Percentiles rank a stretch among this genome's conserved stretches.
These are phyloP conservation scores for Odocoileus virginianus DNA, from an alignment of 2,113 vertebrate genomes.

Conservation along the genomic window DNA sequence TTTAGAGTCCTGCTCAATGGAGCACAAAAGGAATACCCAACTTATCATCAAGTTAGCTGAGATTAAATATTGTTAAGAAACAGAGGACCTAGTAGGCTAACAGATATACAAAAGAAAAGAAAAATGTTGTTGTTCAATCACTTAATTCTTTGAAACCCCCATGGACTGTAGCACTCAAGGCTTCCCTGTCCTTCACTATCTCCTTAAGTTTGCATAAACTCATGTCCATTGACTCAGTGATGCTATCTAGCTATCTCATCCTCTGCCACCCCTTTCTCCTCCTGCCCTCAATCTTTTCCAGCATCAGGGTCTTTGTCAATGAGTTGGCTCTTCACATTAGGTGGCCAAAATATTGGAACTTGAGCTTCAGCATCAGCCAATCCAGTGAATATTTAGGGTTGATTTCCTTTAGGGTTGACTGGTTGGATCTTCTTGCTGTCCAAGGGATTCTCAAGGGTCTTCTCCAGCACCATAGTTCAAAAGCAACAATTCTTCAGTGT, in stretches of 20 bases:
- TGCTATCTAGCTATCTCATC: not conserved
- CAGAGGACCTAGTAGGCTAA: not conserved
- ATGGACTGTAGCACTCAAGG: not conserved
- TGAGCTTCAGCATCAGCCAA: not conserved
- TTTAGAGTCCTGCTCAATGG: not conserved
- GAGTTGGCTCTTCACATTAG: not conserved
- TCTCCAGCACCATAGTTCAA: not conserved
- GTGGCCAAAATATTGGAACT: not conserved
- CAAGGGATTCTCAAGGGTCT: not conserved
- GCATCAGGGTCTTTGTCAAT: not conserved
- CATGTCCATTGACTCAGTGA: not conserved
- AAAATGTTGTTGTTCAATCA: not conserved
- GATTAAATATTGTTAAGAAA: conserved; percentile 7
- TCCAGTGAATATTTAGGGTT: not conserved
- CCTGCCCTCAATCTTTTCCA: not conserved
- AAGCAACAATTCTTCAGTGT: not conserved
- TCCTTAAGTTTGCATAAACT: not conserved
- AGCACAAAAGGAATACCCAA: not conserved
- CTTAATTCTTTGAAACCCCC: not conserved
- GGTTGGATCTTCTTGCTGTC: not conserved
- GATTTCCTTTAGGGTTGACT: not conserved
- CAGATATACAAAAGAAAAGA: not conserved
- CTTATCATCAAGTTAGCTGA: not conserved
- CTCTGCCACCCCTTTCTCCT: not conserved
- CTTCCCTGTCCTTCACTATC: not conserved